Conservation (phyloP, 1,140 invertebrate genomes). For the Zaprionus ghesquierei region DNA sequence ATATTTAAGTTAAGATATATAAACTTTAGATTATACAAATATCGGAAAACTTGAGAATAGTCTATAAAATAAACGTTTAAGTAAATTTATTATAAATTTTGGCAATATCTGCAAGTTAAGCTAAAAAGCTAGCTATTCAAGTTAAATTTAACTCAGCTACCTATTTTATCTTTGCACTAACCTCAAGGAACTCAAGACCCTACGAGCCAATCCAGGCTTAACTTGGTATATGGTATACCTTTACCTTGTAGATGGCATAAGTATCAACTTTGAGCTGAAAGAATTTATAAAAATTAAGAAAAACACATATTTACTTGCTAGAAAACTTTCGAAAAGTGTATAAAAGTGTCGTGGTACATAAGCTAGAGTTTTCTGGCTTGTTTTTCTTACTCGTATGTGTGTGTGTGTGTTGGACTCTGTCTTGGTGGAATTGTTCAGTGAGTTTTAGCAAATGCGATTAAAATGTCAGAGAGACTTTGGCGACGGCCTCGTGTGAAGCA, state of each 20-base stretch:
- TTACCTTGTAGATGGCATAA: neutral
- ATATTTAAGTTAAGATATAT: neutral
- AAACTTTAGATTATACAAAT: neutral
- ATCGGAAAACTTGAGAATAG: neutral
- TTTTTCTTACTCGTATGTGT: slow-evolving; percentile 17
- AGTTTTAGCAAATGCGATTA: slow-evolving; percentile 82
- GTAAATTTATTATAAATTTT: too few species aligned
- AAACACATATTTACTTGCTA: neutral
- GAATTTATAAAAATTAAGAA: neutral
- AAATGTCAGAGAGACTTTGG: slow-evolving; percentile 74
- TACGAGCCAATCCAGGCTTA: neutral
- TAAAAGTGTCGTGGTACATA: slow-evolving; percentile 18
- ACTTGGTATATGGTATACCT: neutral
- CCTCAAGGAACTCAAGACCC: neutral
- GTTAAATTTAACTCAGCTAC: neutral
- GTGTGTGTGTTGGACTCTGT: slow-evolving; percentile 10
- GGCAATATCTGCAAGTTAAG: too few species aligned
- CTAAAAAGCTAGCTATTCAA: too few species aligned
- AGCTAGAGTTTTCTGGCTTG: slow-evolving; percentile 19
- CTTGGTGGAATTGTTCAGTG: slow-evolving; percentile 78
- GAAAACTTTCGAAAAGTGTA: neutral
- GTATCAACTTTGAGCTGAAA: neutral
- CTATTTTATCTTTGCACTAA: neutral
- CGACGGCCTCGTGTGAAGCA: slow-evolving; percentile 77
- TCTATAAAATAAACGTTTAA: neutral